Conservation (phyloP, 1,140 invertebrate species). For the Neotoxoptera formosana region DNA sequence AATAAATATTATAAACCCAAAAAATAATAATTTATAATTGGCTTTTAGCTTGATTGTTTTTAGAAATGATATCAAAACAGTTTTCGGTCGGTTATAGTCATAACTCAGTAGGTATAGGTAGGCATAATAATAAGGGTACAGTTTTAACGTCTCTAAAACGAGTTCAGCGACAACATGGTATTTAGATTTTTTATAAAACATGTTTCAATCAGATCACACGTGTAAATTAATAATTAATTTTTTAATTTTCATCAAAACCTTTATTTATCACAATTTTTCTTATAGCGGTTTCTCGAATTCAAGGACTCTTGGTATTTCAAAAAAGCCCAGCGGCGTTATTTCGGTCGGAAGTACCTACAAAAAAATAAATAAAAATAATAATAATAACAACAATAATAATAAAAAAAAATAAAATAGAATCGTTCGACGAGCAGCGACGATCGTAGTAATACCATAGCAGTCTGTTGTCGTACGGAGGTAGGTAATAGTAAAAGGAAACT, state of each 20-base stretch:
- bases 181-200: background rate
- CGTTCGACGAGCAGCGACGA: background rate
- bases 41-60: conserved; percentile 6
- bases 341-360: background rate
- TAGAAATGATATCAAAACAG: conserved; percentile 10
- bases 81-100: background rate
- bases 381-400: background rate
- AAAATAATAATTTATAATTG: conserved; percentile 12
- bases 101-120: background rate
- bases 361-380: background rate
- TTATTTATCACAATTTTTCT: background rate
- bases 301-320: background rate
- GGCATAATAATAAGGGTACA: background rate
- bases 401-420: background rate
- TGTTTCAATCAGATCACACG: background rate
- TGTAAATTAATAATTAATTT: background rate
- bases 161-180: background rate
- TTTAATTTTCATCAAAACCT: background rate
- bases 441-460: background rate
- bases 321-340: background rate
- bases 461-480: background rate
- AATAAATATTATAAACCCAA: background rate
- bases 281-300: background rate
- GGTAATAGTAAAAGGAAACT: background rate
- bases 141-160: background rate